These are phyloP conservation scores for Callimorpha dominula DNA, from an alignment of 2,888 invertebrate species.

Conservation along the genomic window DNA sequence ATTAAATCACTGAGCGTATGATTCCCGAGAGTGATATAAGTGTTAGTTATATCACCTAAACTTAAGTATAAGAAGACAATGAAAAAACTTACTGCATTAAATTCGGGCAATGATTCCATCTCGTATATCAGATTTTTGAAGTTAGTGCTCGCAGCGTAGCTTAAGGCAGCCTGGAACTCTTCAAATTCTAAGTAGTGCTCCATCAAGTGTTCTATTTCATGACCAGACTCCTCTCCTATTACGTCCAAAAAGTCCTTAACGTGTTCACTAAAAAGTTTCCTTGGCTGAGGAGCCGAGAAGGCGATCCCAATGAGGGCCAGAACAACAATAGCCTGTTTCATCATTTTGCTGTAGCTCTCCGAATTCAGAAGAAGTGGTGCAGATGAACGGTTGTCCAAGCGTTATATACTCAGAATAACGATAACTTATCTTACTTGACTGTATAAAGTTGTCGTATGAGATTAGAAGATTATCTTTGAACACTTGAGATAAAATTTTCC, in stretches of 20 bases:
- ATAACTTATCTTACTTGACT: constrained; percentile 38
- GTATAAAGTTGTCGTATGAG: constrained; percentile 38
- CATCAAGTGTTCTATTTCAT: constrained; percentile 54
- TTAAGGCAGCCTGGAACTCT: constrained; percentile 61
- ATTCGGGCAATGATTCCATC: constrained; percentile 74
- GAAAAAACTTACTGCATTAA: constrained; percentile 67
- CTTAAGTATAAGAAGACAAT: background rate
- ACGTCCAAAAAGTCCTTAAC: constrained; percentile 69
- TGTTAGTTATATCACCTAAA: background rate
- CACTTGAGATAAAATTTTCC: constrained; percentile 25
- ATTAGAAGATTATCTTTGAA: constrained; percentile 32
- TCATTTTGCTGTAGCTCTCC: constrained; percentile 48
- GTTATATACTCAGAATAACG: constrained; percentile 53
- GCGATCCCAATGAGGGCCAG: constrained; percentile 61
- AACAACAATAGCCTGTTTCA: constrained; percentile 63
- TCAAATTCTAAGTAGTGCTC: constrained; percentile 65
- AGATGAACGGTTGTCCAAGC: background rate
- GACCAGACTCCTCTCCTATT: constrained; percentile 57
- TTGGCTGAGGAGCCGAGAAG: constrained; percentile 66
- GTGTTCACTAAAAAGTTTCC: constrained; percentile 74
- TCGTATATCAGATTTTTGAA: constrained; percentile 70
- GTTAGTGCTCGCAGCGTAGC: constrained; percentile 62
- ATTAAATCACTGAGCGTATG: background rate
- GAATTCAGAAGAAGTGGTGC: constrained; percentile 38
- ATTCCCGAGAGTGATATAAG: background rate